These are phyloP conservation scores for Campoletis sonorensis DNA, from an alignment of 1,140 invertebrate species.

Conservation along the genomic window DNA sequence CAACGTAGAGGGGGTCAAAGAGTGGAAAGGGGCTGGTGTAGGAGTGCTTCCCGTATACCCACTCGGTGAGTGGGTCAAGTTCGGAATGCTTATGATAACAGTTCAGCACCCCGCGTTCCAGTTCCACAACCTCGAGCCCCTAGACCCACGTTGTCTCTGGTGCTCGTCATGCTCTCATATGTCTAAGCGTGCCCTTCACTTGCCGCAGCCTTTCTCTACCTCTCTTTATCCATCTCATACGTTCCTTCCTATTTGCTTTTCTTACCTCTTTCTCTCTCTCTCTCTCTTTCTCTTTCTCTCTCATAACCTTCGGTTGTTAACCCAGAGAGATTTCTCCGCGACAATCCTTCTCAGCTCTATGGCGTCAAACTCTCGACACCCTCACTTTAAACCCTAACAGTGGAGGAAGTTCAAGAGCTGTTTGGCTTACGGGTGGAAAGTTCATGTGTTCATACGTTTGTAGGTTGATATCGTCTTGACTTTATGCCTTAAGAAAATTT, in stretches of 20 bases:
- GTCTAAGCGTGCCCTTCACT: constrained; percentile 43
- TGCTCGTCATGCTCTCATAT: constrained; percentile 31
- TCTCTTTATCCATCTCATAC: background rate
- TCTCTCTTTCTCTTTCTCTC: background rate
- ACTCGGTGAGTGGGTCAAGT: constrained; percentile 71
- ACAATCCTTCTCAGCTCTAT: background rate
- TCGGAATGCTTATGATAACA: constrained; percentile 73
- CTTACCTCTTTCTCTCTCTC: background rate
- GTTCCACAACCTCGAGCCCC: constrained; percentile 49
- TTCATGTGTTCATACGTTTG: too few species aligned
- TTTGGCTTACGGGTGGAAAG: background rate
- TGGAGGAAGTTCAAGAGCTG: constrained; percentile 19
- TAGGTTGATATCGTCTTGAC: too few species aligned
- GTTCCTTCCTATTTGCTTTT: constrained; percentile 1
- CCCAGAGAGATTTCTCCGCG: constrained; percentile 20
- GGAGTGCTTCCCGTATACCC: constrained; percentile 40
- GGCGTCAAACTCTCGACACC: background rate
- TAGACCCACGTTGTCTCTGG: background rate
- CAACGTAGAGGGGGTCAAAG: constrained; percentile 52
- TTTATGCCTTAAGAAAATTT: too few species aligned
- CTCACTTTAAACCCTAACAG: constrained; percentile 12
- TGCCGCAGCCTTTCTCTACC: background rate
- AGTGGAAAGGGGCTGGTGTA: constrained; percentile 41
- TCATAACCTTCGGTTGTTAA: constrained; percentile 24
- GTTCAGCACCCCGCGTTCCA: constrained; percentile 52